Base-by-base conservation (phyloP, 92 coral and sea anemone species). In the Bergia sp. region DNA sequence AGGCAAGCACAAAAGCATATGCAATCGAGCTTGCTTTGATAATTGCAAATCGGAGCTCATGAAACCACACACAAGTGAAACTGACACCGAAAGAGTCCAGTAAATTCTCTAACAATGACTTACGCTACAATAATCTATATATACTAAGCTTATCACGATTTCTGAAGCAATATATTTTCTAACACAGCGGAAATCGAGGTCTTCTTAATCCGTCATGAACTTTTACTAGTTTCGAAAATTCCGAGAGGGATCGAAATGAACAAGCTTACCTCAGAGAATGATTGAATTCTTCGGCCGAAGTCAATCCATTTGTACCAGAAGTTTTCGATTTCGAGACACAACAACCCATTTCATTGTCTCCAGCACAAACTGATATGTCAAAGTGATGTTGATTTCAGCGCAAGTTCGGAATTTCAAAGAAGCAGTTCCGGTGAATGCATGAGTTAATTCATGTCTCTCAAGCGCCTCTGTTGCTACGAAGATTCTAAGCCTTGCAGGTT, bases 241-340 rank as follows among this genome's bases (percentile, higher is more conserved):
- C 12, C n/a, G 43, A 15, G 55, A 15, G 38, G 12, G 43, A 53
- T 80, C 21, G 64, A 57, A 57, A 37, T 36, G 61, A 36, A 20
- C 42, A 37, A 36, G 66, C 87, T 84, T 91, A 90, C 95, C 98
- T 91, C 79, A 88, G 73, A 11, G 88, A 81, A 83, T 43, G 80
- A 85, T 82, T 88, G 85, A 76, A 76, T 83, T 85, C 92, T 79
- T 86, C 91, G 55, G 86, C 81, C 44, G 81, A 76, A 75, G 69
- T n/a, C 49, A 92, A 76, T 73, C 90, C 92, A 53, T 89, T 88
- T 79, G 89, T 85, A 18, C 81, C 76, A 38, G 96, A 81, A 72
- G 89, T 89, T 80, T 85, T 90, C 82, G 94, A 73, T 82, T 92
- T 95, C 50, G 94, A 89, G 2, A 84, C 95, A 88, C 98, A 95